Evolutionary conservation across 1,140 invertebrate genomes (phyloP), one percentile per base, ranked within the genome.

Genomic region (Drosophila sechellia): DNA sequence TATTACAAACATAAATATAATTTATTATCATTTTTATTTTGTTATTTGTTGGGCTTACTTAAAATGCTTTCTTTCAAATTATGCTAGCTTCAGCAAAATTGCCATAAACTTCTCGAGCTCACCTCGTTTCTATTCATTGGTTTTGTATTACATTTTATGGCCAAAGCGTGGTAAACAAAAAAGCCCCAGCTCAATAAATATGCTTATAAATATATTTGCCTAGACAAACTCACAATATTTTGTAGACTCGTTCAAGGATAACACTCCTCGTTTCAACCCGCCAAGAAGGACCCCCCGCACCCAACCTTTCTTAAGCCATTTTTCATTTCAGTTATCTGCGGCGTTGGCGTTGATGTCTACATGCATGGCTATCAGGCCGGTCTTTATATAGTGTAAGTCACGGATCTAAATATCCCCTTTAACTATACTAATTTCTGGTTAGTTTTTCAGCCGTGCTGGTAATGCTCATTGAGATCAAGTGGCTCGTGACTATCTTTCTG

Each of bases 381-480:
- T 15, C 72, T 91, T n/a, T 91, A 81, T 68, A 85, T 91, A 78
- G 55, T 92, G 91, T 92, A 85, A 91, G 90, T 25, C 20, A 46
- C 20, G n/a, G 11, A 34, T 56, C 27, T 8, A n/a, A 2, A 43
- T 31, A 40, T n/a, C 45, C 15, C 13, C 8, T 0, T 35, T 46
- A 27, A 22, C n/a, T 50, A 31, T 46, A 35, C 66, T 77, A 76
- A 81, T 75, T 60, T 58, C 52, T 77, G 77, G 40, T 53, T 66
- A 76, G 91, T 84, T 84, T 91, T 85, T 77, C 79, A 77, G 86
- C 91, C 12, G 45, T 91, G 49, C 55, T 91, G 55, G 80, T 91
- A 42, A 77, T 92, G 42, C 76, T 92, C 39, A 81, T 91, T 52
- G 91, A 92, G 77, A 75, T 91, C 66, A 92, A 92, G 71, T 92